These are phyloP conservation scores for Perizoma flavofasciatum DNA, from an alignment of 2,888 invertebrate species.

Conservation along the genomic window DNA sequence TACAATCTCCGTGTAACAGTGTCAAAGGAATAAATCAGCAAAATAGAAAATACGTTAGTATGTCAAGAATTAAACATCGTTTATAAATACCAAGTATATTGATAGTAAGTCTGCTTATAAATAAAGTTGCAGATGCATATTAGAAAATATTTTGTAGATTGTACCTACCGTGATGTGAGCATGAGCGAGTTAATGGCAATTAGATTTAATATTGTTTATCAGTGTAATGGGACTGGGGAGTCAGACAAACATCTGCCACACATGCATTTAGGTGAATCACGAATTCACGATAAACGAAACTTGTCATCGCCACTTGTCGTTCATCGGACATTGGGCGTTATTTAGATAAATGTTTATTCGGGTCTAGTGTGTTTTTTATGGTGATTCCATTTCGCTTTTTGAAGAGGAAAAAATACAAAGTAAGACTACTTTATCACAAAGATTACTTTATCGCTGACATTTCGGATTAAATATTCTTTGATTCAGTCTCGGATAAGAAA, in stretches of 20 bases:
- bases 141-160: constrained; percentile 22
- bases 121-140: constrained; percentile 33
- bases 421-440: no score
- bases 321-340: constrained; percentile 17
- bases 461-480: no score
- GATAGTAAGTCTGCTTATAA: constrained; percentile 24
- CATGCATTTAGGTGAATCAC: constrained; percentile 28
- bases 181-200: constrained; percentile 29
- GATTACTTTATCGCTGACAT: no score
- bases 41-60: constrained; percentile 10
- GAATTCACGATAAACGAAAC: constrained; percentile 12
- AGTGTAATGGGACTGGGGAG: not conserved
- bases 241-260: constrained; percentile 34
- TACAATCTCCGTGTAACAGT: no score
- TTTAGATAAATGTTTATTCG: constrained; percentile 4
- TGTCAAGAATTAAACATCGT: constrained; percentile 16
- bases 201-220: constrained; percentile 24
- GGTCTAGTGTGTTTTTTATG: not conserved
- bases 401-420: not conserved
- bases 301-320: constrained; percentile 6
- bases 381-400: not conserved
- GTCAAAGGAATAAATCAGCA: not conserved
- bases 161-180: constrained; percentile 18
- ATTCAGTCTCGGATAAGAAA: no score
- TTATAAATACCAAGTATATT: constrained; percentile 11